Percentiles rank a stretch among this genome's conserved stretches.
These are phyloP conservation scores for Lasiommata megera DNA, from an alignment of 2,888 invertebrate species.

Conservation along the genomic window DNA sequence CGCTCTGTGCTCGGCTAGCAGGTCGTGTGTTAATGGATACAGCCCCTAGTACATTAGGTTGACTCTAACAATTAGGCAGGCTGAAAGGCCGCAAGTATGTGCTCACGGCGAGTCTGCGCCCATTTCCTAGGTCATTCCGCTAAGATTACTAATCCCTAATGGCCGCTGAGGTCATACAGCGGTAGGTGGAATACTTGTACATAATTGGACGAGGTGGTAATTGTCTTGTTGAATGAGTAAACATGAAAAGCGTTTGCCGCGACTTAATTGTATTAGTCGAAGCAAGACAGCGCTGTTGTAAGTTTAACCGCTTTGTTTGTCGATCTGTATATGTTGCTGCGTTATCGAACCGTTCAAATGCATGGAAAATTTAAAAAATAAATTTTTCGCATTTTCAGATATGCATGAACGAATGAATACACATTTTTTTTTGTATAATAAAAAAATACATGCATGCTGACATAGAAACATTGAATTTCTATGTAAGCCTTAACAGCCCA, in stretches of 20 bases:
- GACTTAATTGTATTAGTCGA: neutral
- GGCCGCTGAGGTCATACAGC: neutral
- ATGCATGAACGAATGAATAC: no score
- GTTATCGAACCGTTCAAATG: no score
- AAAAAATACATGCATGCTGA: no score
- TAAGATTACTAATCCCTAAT: neutral
- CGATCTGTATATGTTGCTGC: no score
- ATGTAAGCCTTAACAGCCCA: no score
- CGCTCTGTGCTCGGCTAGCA: neutral
- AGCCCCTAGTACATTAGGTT: neutral
- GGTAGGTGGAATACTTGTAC: neutral
- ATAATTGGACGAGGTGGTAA: neutral
- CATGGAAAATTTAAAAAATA: no score
- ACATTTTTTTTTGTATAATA: no score
- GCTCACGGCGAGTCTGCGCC: neutral
- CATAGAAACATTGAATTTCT: no score
- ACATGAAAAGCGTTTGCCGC: neutral
- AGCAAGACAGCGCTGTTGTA: no score
- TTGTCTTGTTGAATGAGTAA: neutral
- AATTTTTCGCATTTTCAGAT: no score
- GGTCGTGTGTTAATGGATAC: neutral
- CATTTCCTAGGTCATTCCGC: neutral
- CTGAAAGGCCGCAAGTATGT: slow-evolving; percentile 2
- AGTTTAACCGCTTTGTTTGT: no score
- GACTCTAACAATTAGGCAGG: neutral